Conservation (phyloP, 2,888 invertebrate genomes). For the Macaria liturata region DNA sequence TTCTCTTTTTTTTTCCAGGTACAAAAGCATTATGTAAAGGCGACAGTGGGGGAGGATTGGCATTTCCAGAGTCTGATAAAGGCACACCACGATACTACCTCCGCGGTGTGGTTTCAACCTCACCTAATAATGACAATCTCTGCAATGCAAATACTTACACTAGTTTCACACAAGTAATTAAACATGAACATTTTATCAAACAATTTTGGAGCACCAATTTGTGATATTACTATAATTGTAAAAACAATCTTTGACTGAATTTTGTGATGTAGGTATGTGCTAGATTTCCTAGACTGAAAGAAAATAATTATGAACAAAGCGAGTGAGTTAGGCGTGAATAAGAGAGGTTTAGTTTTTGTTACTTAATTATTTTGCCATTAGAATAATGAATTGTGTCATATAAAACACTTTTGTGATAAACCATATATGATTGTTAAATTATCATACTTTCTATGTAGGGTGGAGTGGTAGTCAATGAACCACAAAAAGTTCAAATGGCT, state of each 20-base stretch:
- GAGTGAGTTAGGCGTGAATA: too few relatives aligned
- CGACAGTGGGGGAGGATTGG: conserved; percentile 70
- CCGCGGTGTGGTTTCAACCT: conserved; percentile 63
- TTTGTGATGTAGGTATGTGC: neutral
- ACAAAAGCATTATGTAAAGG: conserved; percentile 58
- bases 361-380: too few relatives aligned
- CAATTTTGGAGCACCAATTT: conserved; percentile 32
- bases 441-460: too few relatives aligned
- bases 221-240: conserved; percentile 1
- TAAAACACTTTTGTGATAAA: too few relatives aligned
- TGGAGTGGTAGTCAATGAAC: too few relatives aligned
- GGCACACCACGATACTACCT: conserved; percentile 56
- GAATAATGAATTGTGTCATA: too few relatives aligned
- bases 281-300: conserved; percentile 2
- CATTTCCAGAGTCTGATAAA: conserved; percentile 49
- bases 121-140: conserved; percentile 48
- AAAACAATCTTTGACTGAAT: neutral
- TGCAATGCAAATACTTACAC: conserved; percentile 56
- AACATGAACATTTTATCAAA: conserved; percentile 59
- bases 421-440: too few relatives aligned
- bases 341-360: too few relatives aligned
- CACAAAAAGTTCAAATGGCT: too few relatives aligned
- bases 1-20: conserved; percentile 17
- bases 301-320: too few relatives aligned
- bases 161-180: conserved; percentile 56